Evolutionary conservation across 1,140 invertebrate genomes (phyloP), one percentile per base, ranked within the genome.

Genomic region (Helicoverpa zea): DNA sequence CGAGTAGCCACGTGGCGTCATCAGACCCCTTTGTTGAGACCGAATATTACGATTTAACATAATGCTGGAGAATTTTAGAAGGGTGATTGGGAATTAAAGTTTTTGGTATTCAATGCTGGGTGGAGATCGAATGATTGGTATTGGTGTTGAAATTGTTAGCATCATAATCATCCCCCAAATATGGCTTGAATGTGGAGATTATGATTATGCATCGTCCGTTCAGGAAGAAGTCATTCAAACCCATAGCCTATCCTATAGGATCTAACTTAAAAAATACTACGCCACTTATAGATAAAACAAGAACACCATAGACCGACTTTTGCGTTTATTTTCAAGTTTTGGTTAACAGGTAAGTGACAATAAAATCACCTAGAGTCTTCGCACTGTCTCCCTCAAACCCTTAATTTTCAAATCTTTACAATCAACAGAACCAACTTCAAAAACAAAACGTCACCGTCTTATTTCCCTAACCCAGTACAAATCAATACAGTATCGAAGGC

Each of bases 11-110:
- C 89, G 88, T 88, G 89, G 23, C 75, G 73, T 89, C 85, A 89
- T 90, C 87, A 89, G 82, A 23, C 68, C 30, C 87, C 80, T 87
- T 90, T 89, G 88, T 89, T 68, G 23, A n/a, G 13, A 47, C 18
- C 29, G 43, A 30, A 23, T 54, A 76, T 75, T 61, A 68, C 43
- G 49, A 49, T 68, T 68, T 68, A 68, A 51, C 59, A 47, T 79
- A 70, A 70, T 79, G 52, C 74, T 73, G 16, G 9, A 49, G 12
- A 18, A 61, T 43, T 35, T 43, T 43, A 68, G 16, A 68, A 68
- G 64, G 64, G 64, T 68, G 64, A 49, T 68, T 68, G 35, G 43
- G 63, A n/a, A n/a, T n/a, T n/a, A n/a, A 30, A 29, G 30, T 14
- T 47, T 64, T 64, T 47, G 63, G 35, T 30, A 66, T 47, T 3